Conservation (phyloP, 2,888 invertebrate genomes). For the Psylliodes chrysocephalus region DNA sequence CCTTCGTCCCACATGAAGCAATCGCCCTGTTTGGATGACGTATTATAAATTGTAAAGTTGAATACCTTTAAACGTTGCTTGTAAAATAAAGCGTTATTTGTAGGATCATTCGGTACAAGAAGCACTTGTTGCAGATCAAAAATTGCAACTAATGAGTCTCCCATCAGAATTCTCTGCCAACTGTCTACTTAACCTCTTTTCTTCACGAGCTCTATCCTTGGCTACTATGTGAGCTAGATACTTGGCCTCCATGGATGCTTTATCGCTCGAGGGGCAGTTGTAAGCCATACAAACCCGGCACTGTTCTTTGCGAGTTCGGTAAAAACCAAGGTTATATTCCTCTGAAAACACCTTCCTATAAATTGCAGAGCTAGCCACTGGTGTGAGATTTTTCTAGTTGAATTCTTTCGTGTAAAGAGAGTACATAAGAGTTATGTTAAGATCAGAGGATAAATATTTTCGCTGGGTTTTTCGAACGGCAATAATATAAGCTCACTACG, state of each 20-base stretch:
- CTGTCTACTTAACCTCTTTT: conserved; percentile 22
- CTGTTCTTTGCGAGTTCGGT: conserved; percentile 9
- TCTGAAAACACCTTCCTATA: too few relatives aligned
- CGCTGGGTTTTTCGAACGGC: conserved; percentile 29
- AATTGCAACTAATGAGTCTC: conserved; percentile 35
- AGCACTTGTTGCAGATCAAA: conserved; percentile 47
- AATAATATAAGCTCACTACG: conserved; percentile 49
- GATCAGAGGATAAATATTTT: conserved; percentile 35
- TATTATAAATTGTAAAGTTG: conserved; percentile 45
- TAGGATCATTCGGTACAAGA: conserved; percentile 33
- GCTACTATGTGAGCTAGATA: conserved; percentile 15
- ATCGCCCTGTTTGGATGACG: conserved; percentile 37
- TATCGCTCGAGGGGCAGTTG: not conserved
- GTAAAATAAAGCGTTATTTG: conserved; percentile 45
- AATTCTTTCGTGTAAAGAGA: conserved; percentile 41
- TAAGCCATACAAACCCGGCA: conserved; percentile 25
- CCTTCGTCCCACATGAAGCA: conserved; percentile 49
- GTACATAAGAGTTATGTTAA: conserved; percentile 46
- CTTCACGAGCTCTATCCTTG: conserved; percentile 12
- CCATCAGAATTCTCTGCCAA: conserved; percentile 11
- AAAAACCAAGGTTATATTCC: too few relatives aligned
- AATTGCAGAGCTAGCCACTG: not conserved
- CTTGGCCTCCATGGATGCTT: conserved; percentile 13
- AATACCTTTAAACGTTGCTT: too few relatives aligned
- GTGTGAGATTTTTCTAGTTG: not conserved